Conservation (phyloP, 2,888 invertebrate genomes). For the Frankliniella intonsa region DNA sequence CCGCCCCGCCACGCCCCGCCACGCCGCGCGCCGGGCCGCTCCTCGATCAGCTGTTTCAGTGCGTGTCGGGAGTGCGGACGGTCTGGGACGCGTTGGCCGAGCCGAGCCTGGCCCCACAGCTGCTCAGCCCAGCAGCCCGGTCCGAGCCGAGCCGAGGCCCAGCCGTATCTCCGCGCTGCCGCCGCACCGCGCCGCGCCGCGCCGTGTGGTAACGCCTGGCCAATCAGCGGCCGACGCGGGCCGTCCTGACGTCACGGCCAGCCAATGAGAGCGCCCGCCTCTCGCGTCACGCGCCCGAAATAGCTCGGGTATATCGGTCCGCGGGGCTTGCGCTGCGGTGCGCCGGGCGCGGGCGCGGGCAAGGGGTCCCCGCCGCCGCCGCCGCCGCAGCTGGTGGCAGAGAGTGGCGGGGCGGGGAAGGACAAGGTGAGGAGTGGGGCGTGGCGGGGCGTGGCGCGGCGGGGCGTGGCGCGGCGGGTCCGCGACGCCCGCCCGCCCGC, state of each 20-base stretch:
- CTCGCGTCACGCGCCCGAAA: slow-evolving; percentile 2
- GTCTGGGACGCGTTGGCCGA: no score
- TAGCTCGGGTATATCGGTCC: not conserved
- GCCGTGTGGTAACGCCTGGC: not conserved
- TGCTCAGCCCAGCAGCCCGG: no score
- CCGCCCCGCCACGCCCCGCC: no score
- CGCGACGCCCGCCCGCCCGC: not conserved
- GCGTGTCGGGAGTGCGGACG: no score
- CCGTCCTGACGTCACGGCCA: not conserved
- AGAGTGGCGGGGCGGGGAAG: not conserved
- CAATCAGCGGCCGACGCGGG: not conserved
- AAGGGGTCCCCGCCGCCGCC: not conserved
- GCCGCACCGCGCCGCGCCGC: not conserved
- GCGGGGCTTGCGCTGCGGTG: not conserved
- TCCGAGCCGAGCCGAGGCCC: no score
- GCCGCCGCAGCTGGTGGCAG: not conserved
- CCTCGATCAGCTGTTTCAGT: no score
- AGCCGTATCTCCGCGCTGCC: not conserved
- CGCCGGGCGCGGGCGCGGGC: not conserved
- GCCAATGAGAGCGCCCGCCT: not conserved
- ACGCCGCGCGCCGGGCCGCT: no score
- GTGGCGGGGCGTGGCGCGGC: not conserved
- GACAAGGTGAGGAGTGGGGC: not conserved
- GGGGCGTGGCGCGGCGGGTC: not conserved
- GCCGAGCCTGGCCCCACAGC: no score